A percentile compares a stretch with the other conserved stretches of the same genome.
Evolutionary conservation across 2,888 invertebrate genomes (phyloP).

Genomic region (Cephalotes varians): DNA sequence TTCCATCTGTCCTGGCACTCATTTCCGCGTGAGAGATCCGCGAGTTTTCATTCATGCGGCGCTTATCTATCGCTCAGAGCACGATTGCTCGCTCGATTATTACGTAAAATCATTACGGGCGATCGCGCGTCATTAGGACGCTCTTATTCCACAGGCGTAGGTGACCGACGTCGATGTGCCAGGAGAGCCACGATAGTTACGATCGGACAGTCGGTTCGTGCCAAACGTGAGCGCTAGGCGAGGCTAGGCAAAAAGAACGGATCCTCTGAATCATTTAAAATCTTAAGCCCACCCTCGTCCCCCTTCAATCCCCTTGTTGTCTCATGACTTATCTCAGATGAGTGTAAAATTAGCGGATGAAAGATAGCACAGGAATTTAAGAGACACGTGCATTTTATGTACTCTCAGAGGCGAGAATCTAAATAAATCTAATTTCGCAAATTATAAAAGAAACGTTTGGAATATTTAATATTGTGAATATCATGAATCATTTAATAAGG

Average conservation of each 20-base stretch:
- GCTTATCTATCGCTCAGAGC: not conserved
- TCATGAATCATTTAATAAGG: no score
- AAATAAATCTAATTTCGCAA: not conserved
- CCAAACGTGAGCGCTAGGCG: conserved; percentile 32
- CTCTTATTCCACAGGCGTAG: conserved; percentile 46
- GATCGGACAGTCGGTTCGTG: conserved; percentile 30
- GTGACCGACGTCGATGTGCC: conserved; percentile 34
- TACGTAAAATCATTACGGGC: conserved; percentile 42
- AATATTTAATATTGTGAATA: not conserved
- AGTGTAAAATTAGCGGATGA: conserved; percentile 35
- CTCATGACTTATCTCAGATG: conserved; percentile 33
- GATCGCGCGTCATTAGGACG: conserved; percentile 44
- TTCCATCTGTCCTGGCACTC: not conserved
- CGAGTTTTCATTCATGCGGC: conserved; percentile 36
- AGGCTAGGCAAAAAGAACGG: conserved; percentile 9
- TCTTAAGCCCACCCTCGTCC: not conserved
- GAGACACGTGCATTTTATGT: not conserved
- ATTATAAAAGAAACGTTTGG: not conserved
- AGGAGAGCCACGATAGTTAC: conserved; percentile 42
- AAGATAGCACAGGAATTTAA: conserved; percentile 25
- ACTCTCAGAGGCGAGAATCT: not conserved
- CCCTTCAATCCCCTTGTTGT: conserved; percentile 4
- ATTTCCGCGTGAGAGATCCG: not conserved
- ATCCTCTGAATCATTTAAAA: conserved; percentile 48
- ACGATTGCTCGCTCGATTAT: conserved; percentile 24